Evolutionary conservation across 2,113 vertebrate species (phyloP).

Genomic region (Falcunculus frontatus): DNA sequence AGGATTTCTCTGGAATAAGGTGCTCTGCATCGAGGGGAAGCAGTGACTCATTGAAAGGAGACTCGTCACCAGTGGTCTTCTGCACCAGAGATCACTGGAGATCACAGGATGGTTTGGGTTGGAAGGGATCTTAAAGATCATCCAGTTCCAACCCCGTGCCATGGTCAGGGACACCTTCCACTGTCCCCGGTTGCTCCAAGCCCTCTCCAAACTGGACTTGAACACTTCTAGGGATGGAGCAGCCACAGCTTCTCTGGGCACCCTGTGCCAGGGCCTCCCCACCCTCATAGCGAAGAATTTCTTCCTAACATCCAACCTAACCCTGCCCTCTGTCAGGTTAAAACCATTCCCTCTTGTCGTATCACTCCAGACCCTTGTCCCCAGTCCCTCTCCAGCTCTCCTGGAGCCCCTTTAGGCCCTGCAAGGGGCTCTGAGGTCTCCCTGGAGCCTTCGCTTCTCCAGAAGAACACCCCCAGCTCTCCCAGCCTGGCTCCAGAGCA

Average conservation of each 20-base stretch:
- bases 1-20: background rate
- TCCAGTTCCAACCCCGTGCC: background rate
- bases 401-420: background rate
- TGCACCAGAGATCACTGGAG: background rate
- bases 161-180: background rate
- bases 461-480: background rate
- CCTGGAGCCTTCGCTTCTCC: background rate
- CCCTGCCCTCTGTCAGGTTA: background rate
- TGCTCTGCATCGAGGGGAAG: background rate
- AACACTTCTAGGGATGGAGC: background rate
- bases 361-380: background rate
- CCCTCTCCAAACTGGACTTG: fast-evolving
- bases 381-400: background rate
- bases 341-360: background rate
- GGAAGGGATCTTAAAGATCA: background rate
- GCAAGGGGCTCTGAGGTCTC: too few species aligned
- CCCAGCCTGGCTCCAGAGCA: background rate
- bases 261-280: background rate
- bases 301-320: too few species aligned
- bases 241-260: background rate
- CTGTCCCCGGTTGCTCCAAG: fast-evolving
- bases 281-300: background rate
- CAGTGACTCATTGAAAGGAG: background rate
- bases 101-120: background rate
- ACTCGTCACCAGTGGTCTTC: fast-evolving